Evolutionary conservation across 1,140 invertebrate species (phyloP), one percentile per base, ranked within the genome.

Genomic region (Lepidurus arcticus): DNA sequence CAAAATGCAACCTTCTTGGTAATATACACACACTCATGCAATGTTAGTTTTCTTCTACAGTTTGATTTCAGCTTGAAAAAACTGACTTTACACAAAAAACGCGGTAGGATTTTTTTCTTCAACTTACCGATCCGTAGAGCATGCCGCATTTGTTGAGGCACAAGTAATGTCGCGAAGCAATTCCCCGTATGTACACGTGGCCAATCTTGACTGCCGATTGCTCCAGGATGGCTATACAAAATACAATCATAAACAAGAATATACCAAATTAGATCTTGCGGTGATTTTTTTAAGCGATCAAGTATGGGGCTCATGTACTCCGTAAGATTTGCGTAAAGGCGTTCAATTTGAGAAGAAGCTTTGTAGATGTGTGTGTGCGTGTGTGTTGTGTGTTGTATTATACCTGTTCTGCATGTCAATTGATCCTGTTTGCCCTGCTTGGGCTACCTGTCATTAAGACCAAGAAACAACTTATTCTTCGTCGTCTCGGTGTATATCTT

Each of bases 71-170:
- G 10, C n/a, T 13, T 13, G 13, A 42, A 77, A 11, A 13, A 47
- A 10, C 44, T 45, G 13, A 24, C 10, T 13, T 16, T 47, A 44
- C 76, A 43, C 65, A 78, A 74, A 9, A 77, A 65, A 77, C 3
- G 21, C 4, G 13, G n/a, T 21, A 0, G 5, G 1, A 26, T 43
- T 43, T 76, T 43, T 8, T 73, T 21, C 7, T 42, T 77, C 80
- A 85, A 90, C 92, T 91, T 89, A 94, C 92, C 89, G 92, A 91
- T 84, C 91, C 91, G 87, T 93, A 94, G 80, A 92, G 89, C 83
- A 90, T 87, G 85, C 92, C 92, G 85, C 92, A 93, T 80, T 89
- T 87, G 86, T 93, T 92, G 92, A 94, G 93, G 85, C 92, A 94
- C 83, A 94, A 90, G 87, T 90, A 93, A 83, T 92, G 88, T 85